Percentiles rank a stretch among this genome's conserved stretches.
Evolutionary conservation across 2,888 invertebrate species (phyloP).

Genomic region (Pediacus dermestoides): DNA sequence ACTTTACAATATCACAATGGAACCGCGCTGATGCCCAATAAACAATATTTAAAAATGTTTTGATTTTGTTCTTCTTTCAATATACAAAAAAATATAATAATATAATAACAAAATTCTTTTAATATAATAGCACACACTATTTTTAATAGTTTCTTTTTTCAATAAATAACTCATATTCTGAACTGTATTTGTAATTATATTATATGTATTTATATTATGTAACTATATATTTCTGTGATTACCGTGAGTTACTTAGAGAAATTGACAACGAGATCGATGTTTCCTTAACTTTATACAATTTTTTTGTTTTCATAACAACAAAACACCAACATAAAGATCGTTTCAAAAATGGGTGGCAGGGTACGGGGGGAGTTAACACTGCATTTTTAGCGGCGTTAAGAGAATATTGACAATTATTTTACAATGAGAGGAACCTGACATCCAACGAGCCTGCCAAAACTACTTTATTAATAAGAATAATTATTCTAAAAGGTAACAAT

Average conservation of each 20-base stretch:
- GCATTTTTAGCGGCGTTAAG: conserved; percentile 7
- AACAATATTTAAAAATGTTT: conserved; percentile 25
- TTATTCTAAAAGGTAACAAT: not conserved
- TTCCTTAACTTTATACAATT: too few species aligned
- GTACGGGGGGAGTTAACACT: too few species aligned
- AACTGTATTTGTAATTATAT: too few species aligned
- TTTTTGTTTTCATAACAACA: too few species aligned
- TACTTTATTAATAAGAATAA: conserved; percentile 1
- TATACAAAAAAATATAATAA: conserved; percentile 26
- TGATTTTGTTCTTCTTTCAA: conserved; percentile 26
- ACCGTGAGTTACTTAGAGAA: too few species aligned
- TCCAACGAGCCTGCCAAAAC: conserved; percentile 8
- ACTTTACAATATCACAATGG: conserved; percentile 28
- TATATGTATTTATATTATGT: too few species aligned
- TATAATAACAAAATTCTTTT: too few species aligned
- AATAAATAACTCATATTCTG: conserved; percentile 23
- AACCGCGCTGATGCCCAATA: conserved; percentile 24
- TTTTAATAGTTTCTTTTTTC: conserved; percentile 25
- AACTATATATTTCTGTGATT: too few species aligned
- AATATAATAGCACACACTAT: conserved; percentile 23
- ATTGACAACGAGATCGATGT: conserved; percentile 2
- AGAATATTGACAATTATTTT: conserved; percentile 14
- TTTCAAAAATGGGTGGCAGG: too few species aligned
- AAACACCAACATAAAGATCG: too few species aligned
- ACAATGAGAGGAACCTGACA: conserved; percentile 8